A percentile compares a stretch with the other conserved stretches of the same genome.
Evolutionary conservation across 2,888 invertebrate species (phyloP).

Genomic region (Pachydiplax longipennis): DNA sequence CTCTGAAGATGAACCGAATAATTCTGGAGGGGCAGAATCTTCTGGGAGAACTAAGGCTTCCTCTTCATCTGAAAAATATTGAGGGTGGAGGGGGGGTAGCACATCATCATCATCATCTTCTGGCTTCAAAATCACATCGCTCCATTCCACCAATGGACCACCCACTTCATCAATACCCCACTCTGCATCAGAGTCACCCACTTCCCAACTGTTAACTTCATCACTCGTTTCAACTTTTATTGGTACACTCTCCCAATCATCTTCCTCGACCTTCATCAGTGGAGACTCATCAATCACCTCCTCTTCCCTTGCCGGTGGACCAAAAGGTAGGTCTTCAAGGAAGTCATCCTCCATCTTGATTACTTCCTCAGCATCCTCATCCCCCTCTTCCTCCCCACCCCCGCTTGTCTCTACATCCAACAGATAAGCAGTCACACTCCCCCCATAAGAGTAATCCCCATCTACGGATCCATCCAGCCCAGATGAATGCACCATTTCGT

Average conservation of each 20-base stretch:
- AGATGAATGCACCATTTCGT: neutral
- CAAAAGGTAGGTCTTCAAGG: neutral
- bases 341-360: constrained; percentile 10
- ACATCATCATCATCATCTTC: constrained; percentile 14
- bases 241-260: neutral
- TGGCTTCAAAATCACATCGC: constrained; percentile 9
- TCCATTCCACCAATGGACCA: constrained; percentile 1
- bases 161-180: neutral
- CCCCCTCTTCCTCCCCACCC: neutral
- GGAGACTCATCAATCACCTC: neutral
- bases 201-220: neutral
- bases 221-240: neutral
- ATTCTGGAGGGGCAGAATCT: neutral
- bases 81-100: neutral
- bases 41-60: neutral
- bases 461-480: neutral
- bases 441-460: neutral
- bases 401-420: constrained; percentile 5
- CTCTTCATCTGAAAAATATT: neutral
- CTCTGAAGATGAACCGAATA: neutral
- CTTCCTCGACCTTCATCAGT: constrained; percentile 8
- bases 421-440: constrained; percentile 16
- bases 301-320: neutral
- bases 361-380: neutral
- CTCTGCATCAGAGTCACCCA: neutral